Conservation (phyloP, 2,113 vertebrate genomes). For the Pyrgilauda ruficollis region DNA sequence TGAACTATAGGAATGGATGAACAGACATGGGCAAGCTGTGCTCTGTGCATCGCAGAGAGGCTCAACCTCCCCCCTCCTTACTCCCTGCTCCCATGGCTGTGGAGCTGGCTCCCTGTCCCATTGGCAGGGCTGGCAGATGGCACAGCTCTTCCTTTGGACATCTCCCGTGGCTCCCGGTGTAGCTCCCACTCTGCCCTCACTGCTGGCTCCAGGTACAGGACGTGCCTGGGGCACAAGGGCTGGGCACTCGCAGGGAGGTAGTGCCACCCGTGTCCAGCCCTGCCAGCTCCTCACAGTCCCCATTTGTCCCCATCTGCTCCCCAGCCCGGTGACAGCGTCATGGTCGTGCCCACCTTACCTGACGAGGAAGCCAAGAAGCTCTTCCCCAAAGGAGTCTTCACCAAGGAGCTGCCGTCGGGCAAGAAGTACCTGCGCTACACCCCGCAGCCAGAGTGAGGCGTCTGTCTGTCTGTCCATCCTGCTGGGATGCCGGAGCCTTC, state of each 20-base stretch:
- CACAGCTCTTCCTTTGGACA: not conserved
- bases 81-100: not conserved
- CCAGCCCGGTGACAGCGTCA: conserved; percentile 87
- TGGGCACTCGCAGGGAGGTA: fast-evolving
- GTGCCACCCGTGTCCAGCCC: not conserved
- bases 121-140: not conserved
- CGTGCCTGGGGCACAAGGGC: fast-evolving
- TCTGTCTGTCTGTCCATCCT: fast-evolving
- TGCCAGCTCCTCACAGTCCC: not conserved
- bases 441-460: conserved; percentile 72
- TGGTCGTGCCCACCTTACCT: conserved; percentile 89
- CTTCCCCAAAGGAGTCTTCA: conserved; percentile 87
- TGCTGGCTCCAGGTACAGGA: not conserved
- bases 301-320: not conserved
- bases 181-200: not conserved
- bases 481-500: not conserved
- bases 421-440: conserved; percentile 95
- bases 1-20: not conserved
- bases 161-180: not conserved
- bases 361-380: conserved; percentile 85
- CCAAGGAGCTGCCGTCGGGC: conserved; percentile 89
- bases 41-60: fast-evolving
- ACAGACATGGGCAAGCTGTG: not conserved
- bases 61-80: fast-evolving
- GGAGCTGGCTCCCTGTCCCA: too few relatives aligned